A percentile compares a stretch with the other conserved stretches of the same genome.
These are phyloP conservation scores for Hippocampus guttulatus DNA, from an alignment of 2,113 vertebrate genomes.

Conservation along the genomic window DNA sequence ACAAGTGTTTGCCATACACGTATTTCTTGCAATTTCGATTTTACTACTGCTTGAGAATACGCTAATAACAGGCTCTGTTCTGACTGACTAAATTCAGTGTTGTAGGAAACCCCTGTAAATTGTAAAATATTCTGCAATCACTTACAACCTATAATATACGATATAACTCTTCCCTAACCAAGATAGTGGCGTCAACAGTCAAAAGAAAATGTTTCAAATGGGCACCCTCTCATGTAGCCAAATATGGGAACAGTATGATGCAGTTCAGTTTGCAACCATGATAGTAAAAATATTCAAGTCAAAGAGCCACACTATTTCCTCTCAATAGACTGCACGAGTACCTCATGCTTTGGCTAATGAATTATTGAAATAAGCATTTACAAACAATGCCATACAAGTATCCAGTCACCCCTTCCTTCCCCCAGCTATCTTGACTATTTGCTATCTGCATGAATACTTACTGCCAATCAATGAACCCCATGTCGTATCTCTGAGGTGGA, in stretches of 20 bases:
- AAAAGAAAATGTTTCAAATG: background rate
- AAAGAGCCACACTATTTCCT: background rate
- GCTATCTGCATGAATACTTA: slow-evolving; percentile 69
- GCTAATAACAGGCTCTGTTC: background rate
- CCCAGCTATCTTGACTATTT: slow-evolving; percentile 52
- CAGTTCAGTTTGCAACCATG: background rate
- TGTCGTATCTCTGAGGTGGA: slow-evolving; percentile 61
- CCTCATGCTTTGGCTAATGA: background rate
- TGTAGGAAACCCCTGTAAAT: background rate
- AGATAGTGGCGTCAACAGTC: background rate
- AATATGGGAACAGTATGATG: background rate
- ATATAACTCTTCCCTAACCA: background rate
- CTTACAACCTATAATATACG: background rate
- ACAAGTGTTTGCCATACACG: background rate
- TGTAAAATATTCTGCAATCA: background rate
- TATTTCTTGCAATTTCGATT: background rate
- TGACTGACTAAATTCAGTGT: background rate
- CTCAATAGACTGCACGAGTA: background rate
- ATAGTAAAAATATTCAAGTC: background rate
- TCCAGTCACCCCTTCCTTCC: background rate
- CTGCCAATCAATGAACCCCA: slow-evolving; percentile 69
- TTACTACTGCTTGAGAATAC: background rate
- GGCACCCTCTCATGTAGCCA: background rate
- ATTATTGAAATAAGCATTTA: background rate
- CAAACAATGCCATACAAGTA: slow-evolving; percentile 11